phyloP scores from a whole-genome alignment of 2,888 invertebrate genomes.

The Acanthoscelides obtectus region DNA sequence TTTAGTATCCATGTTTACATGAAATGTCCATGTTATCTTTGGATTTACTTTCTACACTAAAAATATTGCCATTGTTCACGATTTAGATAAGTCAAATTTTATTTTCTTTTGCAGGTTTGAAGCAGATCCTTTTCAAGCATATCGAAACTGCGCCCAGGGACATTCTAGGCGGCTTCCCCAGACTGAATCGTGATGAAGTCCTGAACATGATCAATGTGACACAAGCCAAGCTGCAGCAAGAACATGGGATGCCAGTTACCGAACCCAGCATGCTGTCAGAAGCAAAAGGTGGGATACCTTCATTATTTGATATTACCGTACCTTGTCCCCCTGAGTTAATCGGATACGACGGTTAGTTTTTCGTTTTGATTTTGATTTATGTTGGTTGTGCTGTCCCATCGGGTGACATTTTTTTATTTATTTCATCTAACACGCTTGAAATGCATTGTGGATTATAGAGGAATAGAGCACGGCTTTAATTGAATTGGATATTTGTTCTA shows the following conservation, averaged over 20 bases:
- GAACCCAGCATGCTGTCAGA: constrained; percentile 11
- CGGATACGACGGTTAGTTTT: constrained; percentile 32
- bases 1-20: too few species aligned
- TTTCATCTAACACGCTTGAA: not conserved
- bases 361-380: constrained; percentile 14
- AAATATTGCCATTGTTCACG: too few species aligned
- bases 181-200: constrained; percentile 75
- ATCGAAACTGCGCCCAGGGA: constrained; percentile 89
- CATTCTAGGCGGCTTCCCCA: constrained; percentile 84
- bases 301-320: constrained; percentile 42
- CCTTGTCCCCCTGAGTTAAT: constrained; percentile 38
- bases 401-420: not conserved
- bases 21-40: too few species aligned
- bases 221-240: constrained; percentile 49
- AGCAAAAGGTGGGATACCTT: constrained; percentile 37
- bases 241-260: constrained; percentile 36
- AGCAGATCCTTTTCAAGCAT: constrained; percentile 57
- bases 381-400: not conserved
- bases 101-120: constrained; percentile 32
- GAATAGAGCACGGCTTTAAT: too few species aligned
- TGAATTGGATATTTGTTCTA: too few species aligned
- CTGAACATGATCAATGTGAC: constrained; percentile 50
- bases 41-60: too few species aligned
- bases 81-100: too few species aligned
- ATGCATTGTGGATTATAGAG: not conserved